Percentiles rank a stretch among this genome's conserved stretches.
Evolutionary conservation across 1,140 invertebrate species (phyloP).

Genomic region (Ceratoteleas bidentatus): DNA sequence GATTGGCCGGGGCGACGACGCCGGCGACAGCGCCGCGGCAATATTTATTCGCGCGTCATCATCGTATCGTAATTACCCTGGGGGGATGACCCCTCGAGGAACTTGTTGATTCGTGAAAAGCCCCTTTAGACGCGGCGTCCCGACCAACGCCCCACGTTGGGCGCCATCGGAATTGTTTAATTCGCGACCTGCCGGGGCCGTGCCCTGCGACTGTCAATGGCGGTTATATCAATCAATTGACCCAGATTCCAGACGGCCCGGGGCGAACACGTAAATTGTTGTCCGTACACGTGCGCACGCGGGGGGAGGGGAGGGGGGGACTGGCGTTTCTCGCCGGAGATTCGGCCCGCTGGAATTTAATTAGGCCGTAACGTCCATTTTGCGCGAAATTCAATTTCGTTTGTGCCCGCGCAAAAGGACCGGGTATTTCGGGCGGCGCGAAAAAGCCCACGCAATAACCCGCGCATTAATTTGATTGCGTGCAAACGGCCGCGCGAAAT

Average conservation of each 20-base stretch:
- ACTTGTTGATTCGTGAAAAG: conserved; percentile 60
- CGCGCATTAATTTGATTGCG: conserved; percentile 34
- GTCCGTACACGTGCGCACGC: background rate
- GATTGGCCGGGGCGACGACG: background rate
- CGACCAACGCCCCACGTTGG: conserved; percentile 14
- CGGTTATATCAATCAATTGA: conserved; percentile 58
- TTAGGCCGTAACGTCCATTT: conserved; percentile 59
- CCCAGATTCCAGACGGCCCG: conserved; percentile 35
- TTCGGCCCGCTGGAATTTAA: conserved; percentile 48
- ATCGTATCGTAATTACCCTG: conserved; percentile 47
- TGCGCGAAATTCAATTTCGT: conserved; percentile 56
- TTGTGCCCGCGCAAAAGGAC: conserved; percentile 37
- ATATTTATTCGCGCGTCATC: conserved; percentile 48
- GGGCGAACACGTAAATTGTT: conserved; percentile 41
- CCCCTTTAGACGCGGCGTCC: conserved; percentile 12
- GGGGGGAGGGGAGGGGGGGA: background rate
- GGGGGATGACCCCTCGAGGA: conserved; percentile 42
- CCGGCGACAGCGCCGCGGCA: background rate
- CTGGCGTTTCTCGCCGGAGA: conserved; percentile 18
- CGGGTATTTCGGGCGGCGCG: conserved; percentile 23
- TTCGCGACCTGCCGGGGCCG: conserved; percentile 19
- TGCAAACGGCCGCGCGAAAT: conserved; percentile 3
- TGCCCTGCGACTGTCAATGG: conserved; percentile 34
- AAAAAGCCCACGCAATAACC: conserved; percentile 47
- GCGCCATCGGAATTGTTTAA: conserved; percentile 34